A percentile compares a stretch with the other conserved stretches of the same genome.
These are phyloP conservation scores for Chromobotia macracanthus DNA, from an alignment of 2,797 vertebrate genomes.

Conservation along the genomic window DNA sequence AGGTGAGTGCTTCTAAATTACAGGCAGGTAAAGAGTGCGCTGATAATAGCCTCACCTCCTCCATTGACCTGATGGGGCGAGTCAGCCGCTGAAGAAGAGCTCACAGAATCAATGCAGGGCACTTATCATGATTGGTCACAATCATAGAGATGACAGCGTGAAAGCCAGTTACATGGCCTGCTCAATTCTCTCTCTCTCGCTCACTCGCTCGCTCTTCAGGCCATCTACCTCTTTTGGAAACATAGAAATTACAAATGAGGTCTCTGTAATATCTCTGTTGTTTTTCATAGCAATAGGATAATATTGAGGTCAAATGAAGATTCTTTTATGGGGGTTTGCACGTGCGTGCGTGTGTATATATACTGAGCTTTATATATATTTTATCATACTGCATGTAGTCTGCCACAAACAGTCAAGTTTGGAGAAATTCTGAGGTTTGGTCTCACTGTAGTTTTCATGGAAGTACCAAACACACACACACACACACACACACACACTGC, in stretches of 20 bases:
- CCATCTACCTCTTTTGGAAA: conserved; percentile 9
- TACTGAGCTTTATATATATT: too few relatives aligned
- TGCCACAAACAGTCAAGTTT: conserved; percentile 1
- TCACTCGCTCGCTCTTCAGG: not conserved
- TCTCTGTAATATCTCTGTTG: conserved; percentile 29
- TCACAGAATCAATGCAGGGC: conserved; percentile 72
- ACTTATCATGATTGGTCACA: conserved; percentile 77
- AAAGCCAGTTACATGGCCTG: conserved; percentile 60
- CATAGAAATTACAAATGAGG: conserved; percentile 27
- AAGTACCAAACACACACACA: conserved; percentile 15
- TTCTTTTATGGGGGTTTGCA: not conserved
- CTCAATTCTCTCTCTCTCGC: conserved; percentile 42
- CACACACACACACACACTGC: conserved; percentile 30
- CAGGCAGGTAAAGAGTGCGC: conserved; percentile 66
- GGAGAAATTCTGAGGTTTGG: conserved; percentile 52
- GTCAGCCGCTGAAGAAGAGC: conserved; percentile 66
- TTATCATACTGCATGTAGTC: too few relatives aligned
- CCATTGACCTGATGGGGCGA: conserved; percentile 70
- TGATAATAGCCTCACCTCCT: conserved; percentile 71
- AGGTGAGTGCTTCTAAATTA: conserved; percentile 62
- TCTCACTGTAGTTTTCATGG: conserved; percentile 36
- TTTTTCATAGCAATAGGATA: not conserved
- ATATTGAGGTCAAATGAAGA: conserved; percentile 8
- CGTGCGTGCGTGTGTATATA: too few relatives aligned
- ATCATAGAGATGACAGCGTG: conserved; percentile 64